Evolutionary conservation across 2,888 invertebrate genomes (phyloP).

Genomic region (Leptinotarsa juncta): DNA sequence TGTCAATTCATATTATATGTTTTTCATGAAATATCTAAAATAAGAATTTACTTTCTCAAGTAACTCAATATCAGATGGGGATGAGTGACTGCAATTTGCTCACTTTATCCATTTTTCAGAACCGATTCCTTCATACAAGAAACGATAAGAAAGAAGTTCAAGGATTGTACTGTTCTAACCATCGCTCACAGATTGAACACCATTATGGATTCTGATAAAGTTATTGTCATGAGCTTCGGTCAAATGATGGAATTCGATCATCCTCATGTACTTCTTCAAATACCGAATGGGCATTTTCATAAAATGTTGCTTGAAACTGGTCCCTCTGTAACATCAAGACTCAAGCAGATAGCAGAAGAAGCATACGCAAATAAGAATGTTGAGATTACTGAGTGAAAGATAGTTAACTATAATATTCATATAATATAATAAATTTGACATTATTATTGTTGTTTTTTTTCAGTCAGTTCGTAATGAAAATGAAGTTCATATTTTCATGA

Average conservation of each 20-base stretch:
- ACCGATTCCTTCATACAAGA: constrained; percentile 89
- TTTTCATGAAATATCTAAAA: no score
- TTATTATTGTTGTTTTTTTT: background rate
- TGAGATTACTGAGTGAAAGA: background rate
- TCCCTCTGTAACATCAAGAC: background rate
- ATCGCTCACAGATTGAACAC: constrained; percentile 82
- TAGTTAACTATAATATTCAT: background rate
- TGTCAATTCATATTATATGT: no score
- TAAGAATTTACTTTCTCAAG: no score
- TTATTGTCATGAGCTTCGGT: constrained; percentile 89
- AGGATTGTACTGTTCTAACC: constrained; percentile 87
- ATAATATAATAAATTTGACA: background rate
- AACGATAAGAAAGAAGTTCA: constrained; percentile 83
- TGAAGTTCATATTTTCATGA: no score
- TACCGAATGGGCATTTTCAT: constrained; percentile 72
- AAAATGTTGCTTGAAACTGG: constrained; percentile 73
- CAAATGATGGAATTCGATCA: constrained; percentile 82
- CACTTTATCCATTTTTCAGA: constrained; percentile 36
- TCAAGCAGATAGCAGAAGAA: background rate
- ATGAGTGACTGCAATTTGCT: no score
- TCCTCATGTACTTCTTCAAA: constrained; percentile 75
- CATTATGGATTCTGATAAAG: constrained; percentile 76
- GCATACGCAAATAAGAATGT: background rate
- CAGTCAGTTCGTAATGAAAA: background rate
- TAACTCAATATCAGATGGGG: background rate